Evolutionary conservation across 64 coral and sea anemone genomes (phyloP).

Genomic region (Astreopora myriophthalma): DNA sequence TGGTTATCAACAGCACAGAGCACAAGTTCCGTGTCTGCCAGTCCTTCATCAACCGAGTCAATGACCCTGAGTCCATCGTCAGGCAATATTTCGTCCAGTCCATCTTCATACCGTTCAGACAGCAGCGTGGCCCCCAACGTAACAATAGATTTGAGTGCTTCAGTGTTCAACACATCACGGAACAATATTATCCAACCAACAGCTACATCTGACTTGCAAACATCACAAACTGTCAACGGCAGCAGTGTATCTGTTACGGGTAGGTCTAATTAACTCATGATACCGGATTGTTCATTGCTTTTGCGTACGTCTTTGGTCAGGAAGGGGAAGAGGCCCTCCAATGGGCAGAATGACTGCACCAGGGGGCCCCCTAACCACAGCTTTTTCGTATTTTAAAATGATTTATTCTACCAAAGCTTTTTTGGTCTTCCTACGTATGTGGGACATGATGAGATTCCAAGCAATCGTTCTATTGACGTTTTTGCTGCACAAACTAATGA

Average conservation of each 20-base stretch:
- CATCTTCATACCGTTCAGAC: background rate
- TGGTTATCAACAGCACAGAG: background rate
- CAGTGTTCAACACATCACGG: background rate
- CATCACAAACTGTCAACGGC: background rate
- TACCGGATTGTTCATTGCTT: background rate
- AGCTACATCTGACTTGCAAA: background rate
- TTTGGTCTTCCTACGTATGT: too few species aligned
- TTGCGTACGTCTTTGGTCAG: too few species aligned
- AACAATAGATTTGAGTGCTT: background rate
- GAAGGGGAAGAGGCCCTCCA: too few species aligned
- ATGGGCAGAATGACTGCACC: too few species aligned
- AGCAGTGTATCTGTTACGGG: background rate
- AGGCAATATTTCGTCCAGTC: background rate
- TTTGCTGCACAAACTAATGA: background rate
- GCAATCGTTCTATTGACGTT: too few species aligned
- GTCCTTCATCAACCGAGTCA: background rate
- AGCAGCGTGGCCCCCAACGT: background rate
- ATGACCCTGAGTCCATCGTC: background rate
- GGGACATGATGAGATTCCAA: too few species aligned
- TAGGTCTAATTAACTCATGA: background rate
- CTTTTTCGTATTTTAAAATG: too few species aligned
- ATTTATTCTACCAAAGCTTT: too few species aligned
- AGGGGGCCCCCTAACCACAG: too few species aligned
- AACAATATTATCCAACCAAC: background rate
- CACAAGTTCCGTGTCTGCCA: background rate